Conservation (phyloP, 2,113 vertebrate species). For the Collichthys lucidus region DNA sequence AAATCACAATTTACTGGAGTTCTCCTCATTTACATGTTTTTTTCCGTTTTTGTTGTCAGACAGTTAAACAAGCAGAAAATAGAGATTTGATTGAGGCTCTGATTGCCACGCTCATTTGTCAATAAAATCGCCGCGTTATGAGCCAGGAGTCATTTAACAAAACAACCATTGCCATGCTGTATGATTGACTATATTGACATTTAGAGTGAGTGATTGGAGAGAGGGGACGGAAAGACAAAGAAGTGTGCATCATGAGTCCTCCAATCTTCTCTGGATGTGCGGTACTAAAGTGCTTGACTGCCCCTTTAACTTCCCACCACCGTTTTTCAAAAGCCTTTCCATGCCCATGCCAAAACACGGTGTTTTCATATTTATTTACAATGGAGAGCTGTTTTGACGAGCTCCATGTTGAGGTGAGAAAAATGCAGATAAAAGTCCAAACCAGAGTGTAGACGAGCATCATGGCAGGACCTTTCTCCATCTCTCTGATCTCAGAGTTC, state of each 20-base stretch:
- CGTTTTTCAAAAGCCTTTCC: not conserved
- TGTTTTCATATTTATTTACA: not conserved
- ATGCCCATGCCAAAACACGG: not conserved
- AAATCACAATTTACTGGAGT: conserved; percentile 17
- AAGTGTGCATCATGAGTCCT: not conserved
- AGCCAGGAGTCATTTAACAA: conserved; percentile 8
- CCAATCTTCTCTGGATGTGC: not conserved
- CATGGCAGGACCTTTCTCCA: not conserved
- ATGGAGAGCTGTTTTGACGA: not conserved
- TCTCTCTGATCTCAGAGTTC: not conserved
- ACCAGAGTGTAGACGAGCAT: not conserved
- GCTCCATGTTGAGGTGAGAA: not conserved
- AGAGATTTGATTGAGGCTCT: conserved; percentile 32
- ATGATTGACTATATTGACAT: conserved; percentile 31
- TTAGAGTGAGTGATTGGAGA: not conserved
- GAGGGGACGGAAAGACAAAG: not conserved
- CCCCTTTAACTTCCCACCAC: not conserved
- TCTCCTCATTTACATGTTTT: conserved; percentile 25
- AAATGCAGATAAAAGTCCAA: not conserved
- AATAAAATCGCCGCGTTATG: conserved; percentile 39
- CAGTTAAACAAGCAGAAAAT: conserved; percentile 51
- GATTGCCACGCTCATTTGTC: conserved; percentile 26
- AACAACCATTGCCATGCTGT: conserved; percentile 36
- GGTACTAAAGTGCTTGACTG: not conserved
- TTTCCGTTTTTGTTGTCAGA: conserved; percentile 33